These are phyloP conservation scores for Salvelinus fontinalis DNA, from an alignment of 2,113 vertebrate species.

Conservation along the genomic window DNA sequence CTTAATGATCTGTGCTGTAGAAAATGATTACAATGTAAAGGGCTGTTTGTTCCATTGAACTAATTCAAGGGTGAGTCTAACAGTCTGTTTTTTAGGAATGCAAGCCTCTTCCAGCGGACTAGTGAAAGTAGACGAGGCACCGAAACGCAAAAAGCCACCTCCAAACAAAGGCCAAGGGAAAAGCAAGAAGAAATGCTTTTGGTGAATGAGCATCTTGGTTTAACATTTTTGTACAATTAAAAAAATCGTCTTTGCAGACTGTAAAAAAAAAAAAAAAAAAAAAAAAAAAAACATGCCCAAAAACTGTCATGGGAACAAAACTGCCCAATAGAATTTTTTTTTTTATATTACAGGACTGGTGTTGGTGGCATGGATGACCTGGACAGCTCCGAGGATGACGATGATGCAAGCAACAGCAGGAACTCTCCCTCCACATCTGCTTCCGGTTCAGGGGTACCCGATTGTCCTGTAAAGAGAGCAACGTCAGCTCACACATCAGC, in stretches of 20 bases:
- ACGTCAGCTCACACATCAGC: background rate
- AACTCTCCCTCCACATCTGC: slow-evolving; percentile 48
- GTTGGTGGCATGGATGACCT: slow-evolving; percentile 70
- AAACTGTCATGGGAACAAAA: too few relatives aligned
- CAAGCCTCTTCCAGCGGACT: slow-evolving; percentile 83
- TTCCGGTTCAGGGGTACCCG: slow-evolving; percentile 33
- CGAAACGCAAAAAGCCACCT: slow-evolving; percentile 69
- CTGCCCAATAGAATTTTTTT: too few relatives aligned
- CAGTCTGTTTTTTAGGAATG: slow-evolving; percentile 75
- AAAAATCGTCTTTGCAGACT: too few relatives aligned
- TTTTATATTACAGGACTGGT: slow-evolving; percentile 73
- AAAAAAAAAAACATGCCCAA: too few relatives aligned
- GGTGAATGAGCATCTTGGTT: slow-evolving; percentile 68
- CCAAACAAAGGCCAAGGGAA: slow-evolving; percentile 35
- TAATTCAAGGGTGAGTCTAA: too few relatives aligned
- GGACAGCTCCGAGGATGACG: slow-evolving; percentile 68
- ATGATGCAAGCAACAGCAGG: slow-evolving; percentile 57
- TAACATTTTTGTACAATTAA: too few relatives aligned
- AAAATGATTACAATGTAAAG: too few relatives aligned
- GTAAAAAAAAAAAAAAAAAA: too few relatives aligned
- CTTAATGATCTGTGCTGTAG: too few relatives aligned
- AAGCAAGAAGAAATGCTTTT: slow-evolving; percentile 77
- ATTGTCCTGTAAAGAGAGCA: background rate
- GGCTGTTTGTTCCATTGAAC: too few relatives aligned
- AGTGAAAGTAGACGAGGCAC: slow-evolving; percentile 63